phyloP scores from a whole-genome alignment of 2,888 invertebrate species.

The Erebia ligea region DNA sequence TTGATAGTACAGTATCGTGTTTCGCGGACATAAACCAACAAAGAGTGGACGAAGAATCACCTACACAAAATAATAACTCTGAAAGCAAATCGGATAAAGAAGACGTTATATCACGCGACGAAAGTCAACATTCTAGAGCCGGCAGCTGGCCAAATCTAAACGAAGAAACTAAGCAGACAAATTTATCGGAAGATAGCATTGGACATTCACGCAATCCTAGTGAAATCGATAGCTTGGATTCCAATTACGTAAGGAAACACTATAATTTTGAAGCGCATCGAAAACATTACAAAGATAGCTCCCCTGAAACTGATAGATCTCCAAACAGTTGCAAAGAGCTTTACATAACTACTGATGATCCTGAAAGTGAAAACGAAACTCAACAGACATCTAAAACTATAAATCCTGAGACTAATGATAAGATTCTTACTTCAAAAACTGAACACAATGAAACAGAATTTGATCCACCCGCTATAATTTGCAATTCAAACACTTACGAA shows the following conservation, averaged over 20 bases:
- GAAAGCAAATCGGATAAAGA: slow-evolving; percentile 68
- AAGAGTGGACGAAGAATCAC: slow-evolving; percentile 56
- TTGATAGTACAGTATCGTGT: slow-evolving; percentile 78
- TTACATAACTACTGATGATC: slow-evolving; percentile 70
- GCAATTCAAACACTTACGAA: slow-evolving; percentile 47
- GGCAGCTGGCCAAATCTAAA: slow-evolving; percentile 79
- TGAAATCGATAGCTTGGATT: slow-evolving; percentile 84
- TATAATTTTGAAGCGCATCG: slow-evolving; percentile 78
- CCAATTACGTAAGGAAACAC: slow-evolving; percentile 83
- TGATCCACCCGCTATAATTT: neutral
- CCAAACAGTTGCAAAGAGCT: slow-evolving; percentile 68
- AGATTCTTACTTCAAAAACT: slow-evolving; percentile 64
- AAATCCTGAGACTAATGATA: slow-evolving; percentile 75
- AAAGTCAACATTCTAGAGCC: slow-evolving; percentile 68
- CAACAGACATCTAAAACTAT: slow-evolving; percentile 68
- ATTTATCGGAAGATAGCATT: slow-evolving; percentile 77
- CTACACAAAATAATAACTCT: slow-evolving; percentile 50
- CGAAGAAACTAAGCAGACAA: slow-evolving; percentile 71
- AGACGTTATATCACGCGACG: slow-evolving; percentile 64
- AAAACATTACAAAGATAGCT: slow-evolving; percentile 74
- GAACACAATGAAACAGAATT: slow-evolving; percentile 51
- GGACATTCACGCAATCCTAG: slow-evolving; percentile 78
- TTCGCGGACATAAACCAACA: slow-evolving; percentile 78
- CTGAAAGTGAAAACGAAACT: slow-evolving; percentile 68
- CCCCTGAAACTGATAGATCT: slow-evolving; percentile 74